Evolutionary conservation across 2,888 invertebrate genomes (phyloP), one percentile per base, ranked within the genome.

Genomic region (Cyrtodaria siliqua): DNA sequence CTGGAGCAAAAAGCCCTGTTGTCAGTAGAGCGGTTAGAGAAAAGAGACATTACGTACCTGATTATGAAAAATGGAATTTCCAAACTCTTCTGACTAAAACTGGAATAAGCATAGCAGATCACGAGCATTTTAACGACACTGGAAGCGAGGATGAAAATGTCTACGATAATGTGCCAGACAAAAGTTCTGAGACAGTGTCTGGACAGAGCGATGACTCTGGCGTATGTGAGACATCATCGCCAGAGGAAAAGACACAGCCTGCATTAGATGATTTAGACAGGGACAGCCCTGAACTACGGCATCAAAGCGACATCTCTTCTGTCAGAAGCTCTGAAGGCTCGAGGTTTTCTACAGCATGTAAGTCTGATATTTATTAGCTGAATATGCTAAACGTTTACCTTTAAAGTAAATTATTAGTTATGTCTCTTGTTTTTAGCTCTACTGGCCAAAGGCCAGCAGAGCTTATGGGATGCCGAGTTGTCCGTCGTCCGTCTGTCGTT

Each of bases 1-100:
- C 12, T 8, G 33, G 4, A 8, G 33, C 4, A 8, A 33, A 33
- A 33, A 33, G 33, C 33, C 33, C 33, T 12, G 12, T 8, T 8
- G 12, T 33, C 33, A 33, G 33, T 33, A 33, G 33, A 33, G 12
- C 6, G 12, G 33, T 33, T 4, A 33, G 12, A 33, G 33, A 18
- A 50, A 59, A 26, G 59, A 40, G 50, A 14, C 33, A 40, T 38
- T 42, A 55, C 42, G 76, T 80, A 26, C 79, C 80, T 12, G 72
- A 76, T 29, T 84, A 84, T 78, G 84, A 84, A 42, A 80, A 84
- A 55, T 84, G 84, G 84, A 76, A 71, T 52, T 78, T 84, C 47
- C 71, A 84, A 26, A 57, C 79, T 14, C 55, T 79, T 26, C 55
- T 84, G 12, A 84, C 84, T 3, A 59, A 70, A 20, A 49, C 66